A percentile compares a stretch with the other conserved stretches of the same genome.
phyloP scores from a whole-genome alignment of 2,888 invertebrate species.

The Xestia sexstrigata region DNA sequence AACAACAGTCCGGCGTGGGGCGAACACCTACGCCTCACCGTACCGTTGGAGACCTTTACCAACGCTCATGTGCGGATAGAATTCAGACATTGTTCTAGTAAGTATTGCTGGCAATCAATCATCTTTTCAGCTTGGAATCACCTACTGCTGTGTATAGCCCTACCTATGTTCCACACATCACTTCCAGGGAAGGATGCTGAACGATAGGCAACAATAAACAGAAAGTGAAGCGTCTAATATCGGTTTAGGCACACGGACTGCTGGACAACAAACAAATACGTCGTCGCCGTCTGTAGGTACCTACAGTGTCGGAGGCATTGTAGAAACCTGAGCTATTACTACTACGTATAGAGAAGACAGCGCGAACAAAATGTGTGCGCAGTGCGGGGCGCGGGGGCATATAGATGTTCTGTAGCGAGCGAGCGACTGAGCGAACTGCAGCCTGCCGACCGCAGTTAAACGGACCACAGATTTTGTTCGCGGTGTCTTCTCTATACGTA shows the following conservation, averaged over 20 bases:
- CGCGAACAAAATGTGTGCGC: no score
- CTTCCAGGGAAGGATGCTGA: not conserved
- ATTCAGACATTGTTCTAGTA: slow-evolving; percentile 98
- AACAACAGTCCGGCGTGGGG: slow-evolving; percentile 98
- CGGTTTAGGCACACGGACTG: not conserved
- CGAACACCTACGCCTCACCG: slow-evolving; percentile 96
- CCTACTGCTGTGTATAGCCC: no score
- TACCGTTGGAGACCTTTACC: slow-evolving; percentile 98
- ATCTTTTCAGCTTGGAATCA: not conserved
- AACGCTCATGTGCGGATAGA: slow-evolving; percentile 98
- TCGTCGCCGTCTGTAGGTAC: not conserved
- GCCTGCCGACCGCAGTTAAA: no score
- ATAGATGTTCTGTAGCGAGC: no score
- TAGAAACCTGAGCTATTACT: no score
- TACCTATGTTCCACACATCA: no score
- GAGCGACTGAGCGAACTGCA: no score
- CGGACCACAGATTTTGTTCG: no score
- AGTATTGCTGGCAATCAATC: slow-evolving; percentile 80
- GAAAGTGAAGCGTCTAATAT: not conserved
- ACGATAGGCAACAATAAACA: not conserved
- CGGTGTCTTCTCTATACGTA: no score
- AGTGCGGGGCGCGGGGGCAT: no score
- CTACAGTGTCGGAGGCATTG: not conserved
- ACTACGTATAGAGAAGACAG: no score
- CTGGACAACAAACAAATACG: not conserved